Percentiles rank a stretch among this genome's conserved stretches.
Evolutionary conservation across 2,113 vertebrate species (phyloP).

Genomic region (Myiopsitta monachus): DNA sequence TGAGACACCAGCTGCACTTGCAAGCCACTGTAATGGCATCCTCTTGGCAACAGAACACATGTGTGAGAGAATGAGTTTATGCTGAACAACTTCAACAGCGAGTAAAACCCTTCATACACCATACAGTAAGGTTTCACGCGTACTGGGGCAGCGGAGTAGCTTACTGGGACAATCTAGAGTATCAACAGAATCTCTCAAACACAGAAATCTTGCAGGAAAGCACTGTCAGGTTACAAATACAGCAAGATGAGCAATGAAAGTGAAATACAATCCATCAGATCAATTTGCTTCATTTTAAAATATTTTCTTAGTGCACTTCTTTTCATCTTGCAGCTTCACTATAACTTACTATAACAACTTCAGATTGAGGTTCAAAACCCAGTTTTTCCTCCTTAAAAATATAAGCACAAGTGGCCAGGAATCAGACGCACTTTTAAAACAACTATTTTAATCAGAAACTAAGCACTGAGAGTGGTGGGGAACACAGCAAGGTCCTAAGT

Average conservation of each 20-base stretch:
- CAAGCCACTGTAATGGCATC: neutral
- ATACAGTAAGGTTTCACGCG: fast-evolving
- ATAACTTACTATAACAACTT: neutral
- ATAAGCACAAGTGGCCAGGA: neutral
- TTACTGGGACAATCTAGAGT: neutral
- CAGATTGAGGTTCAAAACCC: neutral
- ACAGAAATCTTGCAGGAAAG: neutral
- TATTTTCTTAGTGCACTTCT: neutral
- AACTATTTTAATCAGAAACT: neutral
- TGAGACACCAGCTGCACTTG: neutral
- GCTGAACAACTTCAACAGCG: neutral
- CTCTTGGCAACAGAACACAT: neutral
- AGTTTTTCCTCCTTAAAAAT: neutral
- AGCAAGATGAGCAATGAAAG: neutral
- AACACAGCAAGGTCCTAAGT: neutral
- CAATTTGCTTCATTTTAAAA: neutral
- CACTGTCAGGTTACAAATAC: neutral
- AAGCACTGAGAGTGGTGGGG: neutral
- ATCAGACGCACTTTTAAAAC: neutral
- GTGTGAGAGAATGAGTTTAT: neutral
- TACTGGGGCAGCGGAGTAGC: neutral
- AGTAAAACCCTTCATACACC: neutral
- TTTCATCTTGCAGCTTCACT: neutral
- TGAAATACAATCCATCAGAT: neutral
- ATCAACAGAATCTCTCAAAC: neutral